Evolutionary conservation across 2,888 invertebrate species (phyloP).

Genomic region (Catonia carolina): DNA sequence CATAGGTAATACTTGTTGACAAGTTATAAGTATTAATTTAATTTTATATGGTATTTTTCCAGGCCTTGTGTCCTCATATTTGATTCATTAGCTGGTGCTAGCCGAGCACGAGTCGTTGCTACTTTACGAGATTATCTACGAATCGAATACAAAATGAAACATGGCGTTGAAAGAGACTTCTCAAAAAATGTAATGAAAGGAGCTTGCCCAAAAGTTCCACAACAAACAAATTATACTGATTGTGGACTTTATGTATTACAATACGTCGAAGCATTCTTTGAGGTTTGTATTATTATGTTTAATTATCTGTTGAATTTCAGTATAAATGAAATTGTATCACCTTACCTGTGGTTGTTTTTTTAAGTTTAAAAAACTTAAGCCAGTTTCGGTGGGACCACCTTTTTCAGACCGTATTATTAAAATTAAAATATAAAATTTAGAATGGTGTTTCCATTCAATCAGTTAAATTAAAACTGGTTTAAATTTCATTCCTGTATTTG

Average conservation of each 20-base stretch:
- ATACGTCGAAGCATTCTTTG: slow-evolving; percentile 94
- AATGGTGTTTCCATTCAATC: too few species aligned
- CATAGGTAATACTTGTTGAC: not conserved
- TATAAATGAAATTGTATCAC: not conserved
- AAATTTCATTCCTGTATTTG: too few species aligned
- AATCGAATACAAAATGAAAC: slow-evolving; percentile 74
- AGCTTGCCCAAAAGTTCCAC: slow-evolving; percentile 86
- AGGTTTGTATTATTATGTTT: slow-evolving; percentile 53
- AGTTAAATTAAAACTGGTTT: too few species aligned
- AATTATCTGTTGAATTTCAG: too few species aligned
- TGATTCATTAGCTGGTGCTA: slow-evolving; percentile 79
- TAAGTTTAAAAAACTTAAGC: too few species aligned
- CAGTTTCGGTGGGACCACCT: too few species aligned
- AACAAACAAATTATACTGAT: slow-evolving; percentile 94
- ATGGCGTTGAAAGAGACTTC: slow-evolving; percentile 60
- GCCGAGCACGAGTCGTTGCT: slow-evolving; percentile 75
- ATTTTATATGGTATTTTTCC: too few species aligned
- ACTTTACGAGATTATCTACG: slow-evolving; percentile 87
- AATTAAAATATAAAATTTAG: too few species aligned
- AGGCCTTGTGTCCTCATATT: slow-evolving; percentile 92
- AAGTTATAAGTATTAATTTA: too few species aligned
- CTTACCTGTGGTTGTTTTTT: not conserved
- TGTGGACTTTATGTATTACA: slow-evolving; percentile 94
- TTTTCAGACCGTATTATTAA: too few species aligned
- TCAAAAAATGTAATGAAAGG: slow-evolving; percentile 81